A percentile compares a stretch with the other conserved stretches of the same genome.
Conservation (phyloP, 2,888 invertebrate species). For the Pasiphila rectangulata region DNA sequence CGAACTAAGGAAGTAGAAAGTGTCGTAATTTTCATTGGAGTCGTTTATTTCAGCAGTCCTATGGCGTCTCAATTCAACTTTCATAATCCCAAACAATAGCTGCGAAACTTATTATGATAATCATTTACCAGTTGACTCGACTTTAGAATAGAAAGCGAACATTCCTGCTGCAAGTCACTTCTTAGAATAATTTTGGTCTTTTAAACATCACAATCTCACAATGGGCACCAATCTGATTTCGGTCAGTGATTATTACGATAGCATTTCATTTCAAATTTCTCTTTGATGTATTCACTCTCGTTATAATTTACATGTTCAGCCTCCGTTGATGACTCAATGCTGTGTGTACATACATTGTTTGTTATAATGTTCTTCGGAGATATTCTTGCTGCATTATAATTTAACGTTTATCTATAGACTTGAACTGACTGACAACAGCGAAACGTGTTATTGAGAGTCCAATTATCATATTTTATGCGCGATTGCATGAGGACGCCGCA, state of each 20-base stretch:
- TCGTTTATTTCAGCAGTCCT: slow-evolving; percentile 16
- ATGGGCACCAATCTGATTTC: slow-evolving; percentile 62
- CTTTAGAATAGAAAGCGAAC: slow-evolving; percentile 69
- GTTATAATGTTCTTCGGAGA: not conserved
- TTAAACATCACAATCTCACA: slow-evolving; percentile 65
- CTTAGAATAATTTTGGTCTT: slow-evolving; percentile 67
- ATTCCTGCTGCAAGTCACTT: slow-evolving; percentile 59
- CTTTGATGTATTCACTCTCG: slow-evolving; percentile 30
- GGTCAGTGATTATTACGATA: slow-evolving; percentile 51
- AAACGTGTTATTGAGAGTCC: slow-evolving; percentile 59
- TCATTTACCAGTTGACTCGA: slow-evolving; percentile 66
- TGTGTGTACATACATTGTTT: not conserved
- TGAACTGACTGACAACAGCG: slow-evolving; percentile 43
- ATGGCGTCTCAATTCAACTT: slow-evolving; percentile 41
- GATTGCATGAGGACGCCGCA: slow-evolving; percentile 72
- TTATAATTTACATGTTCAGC: not conserved
- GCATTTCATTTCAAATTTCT: slow-evolving; percentile 59
- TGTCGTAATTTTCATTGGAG: slow-evolving; percentile 4
- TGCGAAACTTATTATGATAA: slow-evolving; percentile 72
- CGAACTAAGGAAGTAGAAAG: slow-evolving; percentile 8
- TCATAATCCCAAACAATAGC: slow-evolving; percentile 65
- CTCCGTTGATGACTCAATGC: not conserved
- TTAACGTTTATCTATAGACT: slow-evolving; percentile 25
- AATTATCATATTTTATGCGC: slow-evolving; percentile 76
- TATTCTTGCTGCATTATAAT: slow-evolving; percentile 20